Evolutionary conservation across 1,140 invertebrate genomes (phyloP).

Genomic region (Megalonaias nervosa): DNA sequence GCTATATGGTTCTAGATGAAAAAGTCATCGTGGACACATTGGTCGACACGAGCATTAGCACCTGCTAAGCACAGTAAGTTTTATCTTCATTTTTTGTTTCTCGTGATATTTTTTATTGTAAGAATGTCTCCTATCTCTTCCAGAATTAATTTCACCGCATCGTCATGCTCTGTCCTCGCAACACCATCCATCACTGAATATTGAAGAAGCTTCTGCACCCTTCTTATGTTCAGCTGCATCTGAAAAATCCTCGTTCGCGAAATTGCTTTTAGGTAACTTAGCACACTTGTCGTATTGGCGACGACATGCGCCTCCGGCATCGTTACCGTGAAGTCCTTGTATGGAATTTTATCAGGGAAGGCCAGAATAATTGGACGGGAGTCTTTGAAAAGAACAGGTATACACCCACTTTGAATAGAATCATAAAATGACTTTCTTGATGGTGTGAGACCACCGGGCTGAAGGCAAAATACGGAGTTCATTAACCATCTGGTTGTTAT

Average conservation of each 20-base stretch:
- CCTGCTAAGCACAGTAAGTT: too few relatives aligned
- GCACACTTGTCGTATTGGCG: constrained; percentile 22
- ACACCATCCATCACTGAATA: constrained; percentile 35
- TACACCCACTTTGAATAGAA: constrained; percentile 54
- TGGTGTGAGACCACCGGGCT: constrained; percentile 58
- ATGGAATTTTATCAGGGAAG: constrained; percentile 42
- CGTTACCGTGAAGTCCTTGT: constrained; percentile 45
- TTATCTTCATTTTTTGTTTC: too few relatives aligned
- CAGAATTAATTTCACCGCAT: too few relatives aligned
- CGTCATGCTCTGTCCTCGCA: too few relatives aligned
- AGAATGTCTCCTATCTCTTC: too few relatives aligned
- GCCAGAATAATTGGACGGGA: constrained; percentile 36
- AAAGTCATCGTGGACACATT: too few relatives aligned
- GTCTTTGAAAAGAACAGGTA: constrained; percentile 53
- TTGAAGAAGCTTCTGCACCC: constrained; percentile 49
- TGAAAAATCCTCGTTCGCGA: constrained; percentile 25
- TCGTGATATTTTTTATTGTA: too few relatives aligned
- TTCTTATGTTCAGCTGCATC: constrained; percentile 35
- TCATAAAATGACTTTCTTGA: constrained; percentile 63
- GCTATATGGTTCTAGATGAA: too few relatives aligned
- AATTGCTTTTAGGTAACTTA: constrained; percentile 36
- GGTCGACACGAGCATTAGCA: too few relatives aligned
- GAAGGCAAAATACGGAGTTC: constrained; percentile 54
- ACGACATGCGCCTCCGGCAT: constrained; percentile 21
- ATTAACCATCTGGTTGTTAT: not conserved